A percentile compares a stretch with the other conserved stretches of the same genome.
These are phyloP conservation scores for Microplitis mediator DNA, from an alignment of 1,140 invertebrate genomes.

Conservation along the genomic window DNA sequence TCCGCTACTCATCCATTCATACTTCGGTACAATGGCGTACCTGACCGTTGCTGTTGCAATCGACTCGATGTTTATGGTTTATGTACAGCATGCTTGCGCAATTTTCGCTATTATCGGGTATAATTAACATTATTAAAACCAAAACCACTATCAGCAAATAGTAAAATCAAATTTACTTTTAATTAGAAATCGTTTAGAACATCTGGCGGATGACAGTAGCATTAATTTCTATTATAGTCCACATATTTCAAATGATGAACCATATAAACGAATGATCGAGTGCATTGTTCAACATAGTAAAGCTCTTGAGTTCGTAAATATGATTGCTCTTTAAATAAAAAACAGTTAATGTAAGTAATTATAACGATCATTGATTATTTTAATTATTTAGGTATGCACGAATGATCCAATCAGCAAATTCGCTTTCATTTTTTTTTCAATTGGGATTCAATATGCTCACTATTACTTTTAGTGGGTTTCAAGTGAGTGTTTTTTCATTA, in stretches of 20 bases:
- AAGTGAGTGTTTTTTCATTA: constrained; percentile 29
- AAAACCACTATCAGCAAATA: no score
- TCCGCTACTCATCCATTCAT: constrained; percentile 37
- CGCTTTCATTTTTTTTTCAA: constrained; percentile 40
- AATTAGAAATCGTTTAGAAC: constrained; percentile 35
- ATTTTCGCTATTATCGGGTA: constrained; percentile 44
- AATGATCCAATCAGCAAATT: constrained; percentile 34
- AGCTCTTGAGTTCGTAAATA: constrained; percentile 40
- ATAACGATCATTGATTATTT: not conserved
- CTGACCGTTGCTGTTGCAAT: constrained; percentile 37
- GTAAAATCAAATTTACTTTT: not conserved
- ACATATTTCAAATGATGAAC: constrained; percentile 13
- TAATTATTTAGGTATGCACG: constrained; percentile 30
- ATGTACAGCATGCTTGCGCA: constrained; percentile 39
- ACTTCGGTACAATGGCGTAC: constrained; percentile 36
- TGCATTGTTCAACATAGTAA: constrained; percentile 35
- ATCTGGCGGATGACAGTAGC: constrained; percentile 20
- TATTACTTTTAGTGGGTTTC: constrained; percentile 35
- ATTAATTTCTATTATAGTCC: constrained; percentile 30
- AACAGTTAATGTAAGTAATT: no score
- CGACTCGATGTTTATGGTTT: constrained; percentile 36
- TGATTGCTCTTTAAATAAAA: not conserved
- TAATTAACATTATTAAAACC: not conserved
- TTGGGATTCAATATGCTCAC: constrained; percentile 32
- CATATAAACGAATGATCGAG: constrained; percentile 24